Evolutionary conservation across 2,888 invertebrate species (phyloP).

Genomic region (Polydrusus tereticollis): DNA sequence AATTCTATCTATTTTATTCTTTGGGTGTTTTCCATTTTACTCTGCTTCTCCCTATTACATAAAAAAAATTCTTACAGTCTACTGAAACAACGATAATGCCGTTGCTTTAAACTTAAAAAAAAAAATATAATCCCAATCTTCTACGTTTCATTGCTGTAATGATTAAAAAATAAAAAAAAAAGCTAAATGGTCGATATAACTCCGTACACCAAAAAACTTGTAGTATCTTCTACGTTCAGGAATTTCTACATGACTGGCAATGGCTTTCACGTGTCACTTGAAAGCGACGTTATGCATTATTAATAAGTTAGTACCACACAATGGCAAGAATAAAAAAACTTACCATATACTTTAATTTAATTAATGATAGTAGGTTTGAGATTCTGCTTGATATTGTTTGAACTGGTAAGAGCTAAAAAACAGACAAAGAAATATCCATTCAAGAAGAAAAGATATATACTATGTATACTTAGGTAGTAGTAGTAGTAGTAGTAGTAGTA

Average conservation of each 20-base stretch:
- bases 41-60: too few species aligned
- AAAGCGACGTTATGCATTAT: slow-evolving; percentile 31
- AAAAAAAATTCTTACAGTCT: too few species aligned
- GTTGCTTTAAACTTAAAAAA: not conserved
- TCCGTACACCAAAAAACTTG: slow-evolving; percentile 21
- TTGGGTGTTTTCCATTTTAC: too few species aligned
- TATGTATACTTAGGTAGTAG: too few species aligned
- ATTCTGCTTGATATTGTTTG: slow-evolving; percentile 14
- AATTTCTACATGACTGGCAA: slow-evolving; percentile 24
- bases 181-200: not conserved
- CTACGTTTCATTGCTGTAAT: slow-evolving; percentile 1
- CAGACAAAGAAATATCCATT: slow-evolving; percentile 5
- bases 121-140: not conserved
- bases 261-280: slow-evolving; percentile 32
- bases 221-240: slow-evolving; percentile 27
- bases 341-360: slow-evolving; percentile 36
- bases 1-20: too few species aligned
- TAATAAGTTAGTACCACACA: slow-evolving; percentile 35
- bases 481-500: too few species aligned
- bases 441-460: not conserved
- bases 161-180: not conserved
- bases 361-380: slow-evolving; percentile 12
- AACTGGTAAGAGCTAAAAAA: not conserved
- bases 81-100: not conserved
- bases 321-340: slow-evolving; percentile 32